Evolutionary conservation across 2,113 vertebrate species (phyloP), one percentile per base, ranked within the genome.

Genomic region (Nothobranchius kuhntae): DNA sequence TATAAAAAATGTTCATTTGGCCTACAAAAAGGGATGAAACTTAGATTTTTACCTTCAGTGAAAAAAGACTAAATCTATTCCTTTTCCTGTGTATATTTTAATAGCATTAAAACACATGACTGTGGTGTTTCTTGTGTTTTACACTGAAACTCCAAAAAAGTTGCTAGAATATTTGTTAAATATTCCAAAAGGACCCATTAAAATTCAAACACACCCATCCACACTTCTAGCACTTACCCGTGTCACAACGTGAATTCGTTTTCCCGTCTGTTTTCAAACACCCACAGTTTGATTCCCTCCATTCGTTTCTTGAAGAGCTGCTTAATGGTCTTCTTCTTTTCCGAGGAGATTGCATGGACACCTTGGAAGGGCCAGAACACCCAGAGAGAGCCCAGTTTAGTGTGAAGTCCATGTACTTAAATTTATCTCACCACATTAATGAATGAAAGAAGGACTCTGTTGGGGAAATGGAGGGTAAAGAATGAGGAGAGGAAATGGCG

Each of bases 311-410:
- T 62, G 73, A 82, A 78, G 69, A 55, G 61, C 75, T 78, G 74
- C 80, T 72, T 89, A 90, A 87, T 90, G 74, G 83, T 78, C 80
- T 84, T 73, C 84, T 84, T 79, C 70, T 85, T 85, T 62, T 80
- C 62, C 56, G 76, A 80, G 70, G 68, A 85, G 85, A 89, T 84
- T 85, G 80, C 83, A 75, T 73, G 80, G 85, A 86, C 82, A 65
- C 78, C 52, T 61, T 21, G 51, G 73, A 79, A 77, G 68, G 60
- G 60, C 58, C 68, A 71, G 78, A 83, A 81, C 71, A 71, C 86
- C 70, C 66, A 70, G 38, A 66, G 75, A 84, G 61, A 69, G 82
- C 70, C 58, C 17, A 60, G 69, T 80, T 85, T 75, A 85, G 69
- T 55, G 36, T 30, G 7, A 7, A 68, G 70, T 73, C 77, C 9